A percentile compares a stretch with the other conserved stretches of the same genome.
Conservation (phyloP, 2,113 vertebrate species). For the Varanus salvator region DNA sequence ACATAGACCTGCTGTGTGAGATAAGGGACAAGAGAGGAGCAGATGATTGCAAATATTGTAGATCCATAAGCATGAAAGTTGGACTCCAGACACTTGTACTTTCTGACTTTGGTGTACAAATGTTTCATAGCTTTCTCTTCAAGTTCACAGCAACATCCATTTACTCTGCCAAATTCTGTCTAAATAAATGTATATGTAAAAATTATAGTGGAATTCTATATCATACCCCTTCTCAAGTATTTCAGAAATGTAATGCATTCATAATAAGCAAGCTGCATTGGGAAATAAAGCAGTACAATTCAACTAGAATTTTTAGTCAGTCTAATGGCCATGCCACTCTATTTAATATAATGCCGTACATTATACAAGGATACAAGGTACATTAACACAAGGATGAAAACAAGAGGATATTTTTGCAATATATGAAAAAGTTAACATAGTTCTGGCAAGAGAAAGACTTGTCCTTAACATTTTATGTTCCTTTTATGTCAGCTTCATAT, state of each 20-base stretch:
- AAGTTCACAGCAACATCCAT: neutral
- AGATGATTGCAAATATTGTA: neutral
- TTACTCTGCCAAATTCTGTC: conserved; percentile 1
- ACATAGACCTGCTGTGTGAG: neutral
- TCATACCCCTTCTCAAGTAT: neutral
- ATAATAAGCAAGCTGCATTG: neutral
- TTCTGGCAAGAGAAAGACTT: conserved; percentile 44
- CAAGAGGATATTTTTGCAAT: rapidly evolving
- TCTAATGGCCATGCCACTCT: conserved; percentile 19
- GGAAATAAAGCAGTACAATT: conserved; percentile 34
- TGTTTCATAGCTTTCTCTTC: neutral
- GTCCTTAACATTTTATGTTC: conserved; percentile 16
- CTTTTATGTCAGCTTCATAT: conserved; percentile 3
- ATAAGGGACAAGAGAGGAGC: neutral
- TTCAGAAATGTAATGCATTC: neutral
- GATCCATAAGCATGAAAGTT: neutral
- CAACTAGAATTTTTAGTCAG: conserved; percentile 39
- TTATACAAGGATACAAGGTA: neutral
- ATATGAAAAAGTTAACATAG: conserved; percentile 1
- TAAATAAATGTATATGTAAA: neutral
- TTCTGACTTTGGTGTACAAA: neutral
- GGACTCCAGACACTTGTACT: neutral
- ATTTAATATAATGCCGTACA: conserved; percentile 49
- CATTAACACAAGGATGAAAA: conserved; percentile 14
- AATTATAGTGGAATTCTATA: rapidly evolving